Percentiles rank a stretch among this genome's conserved stretches.
Evolutionary conservation across 2,113 vertebrate genomes (phyloP).

Genomic region (Patagioenas fasciata): DNA sequence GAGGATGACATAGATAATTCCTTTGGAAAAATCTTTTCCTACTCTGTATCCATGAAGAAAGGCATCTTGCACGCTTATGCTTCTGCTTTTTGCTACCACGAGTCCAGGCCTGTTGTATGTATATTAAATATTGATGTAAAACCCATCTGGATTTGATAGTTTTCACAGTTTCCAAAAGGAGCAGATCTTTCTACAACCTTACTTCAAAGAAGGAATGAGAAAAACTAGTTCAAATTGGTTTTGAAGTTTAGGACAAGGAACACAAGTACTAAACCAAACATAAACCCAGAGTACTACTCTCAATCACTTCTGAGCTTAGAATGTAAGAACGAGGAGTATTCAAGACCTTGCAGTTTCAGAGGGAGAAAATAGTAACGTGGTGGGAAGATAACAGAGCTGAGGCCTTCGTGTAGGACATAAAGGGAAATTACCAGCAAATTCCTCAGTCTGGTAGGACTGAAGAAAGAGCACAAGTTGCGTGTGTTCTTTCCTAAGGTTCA

Average conservation of each 20-base stretch:
- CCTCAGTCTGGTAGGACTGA: neutral
- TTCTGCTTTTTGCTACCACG: neutral
- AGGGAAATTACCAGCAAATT: neutral
- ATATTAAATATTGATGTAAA: neutral
- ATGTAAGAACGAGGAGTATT: neutral
- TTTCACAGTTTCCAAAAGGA: neutral
- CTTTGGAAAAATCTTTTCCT: neutral
- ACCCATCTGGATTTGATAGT: neutral
- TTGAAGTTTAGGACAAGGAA: neutral
- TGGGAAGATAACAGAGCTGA: neutral
- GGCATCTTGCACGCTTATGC: neutral
- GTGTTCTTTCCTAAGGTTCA: neutral
- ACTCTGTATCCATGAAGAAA: neutral
- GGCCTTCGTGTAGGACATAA: neutral
- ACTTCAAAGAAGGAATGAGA: neutral
- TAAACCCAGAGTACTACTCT: neutral
- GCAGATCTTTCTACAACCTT: neutral
- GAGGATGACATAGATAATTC: neutral
- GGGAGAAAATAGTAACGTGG: neutral
- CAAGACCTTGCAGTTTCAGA: neutral
- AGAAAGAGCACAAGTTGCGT: neutral
- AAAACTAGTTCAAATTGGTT: neutral
- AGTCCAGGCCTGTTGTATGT: neutral
- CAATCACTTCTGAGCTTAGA: neutral
- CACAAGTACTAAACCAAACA: neutral